Base-by-base conservation (phyloP, 2,888 invertebrate species). In the Phyllotreta striolata region DNA sequence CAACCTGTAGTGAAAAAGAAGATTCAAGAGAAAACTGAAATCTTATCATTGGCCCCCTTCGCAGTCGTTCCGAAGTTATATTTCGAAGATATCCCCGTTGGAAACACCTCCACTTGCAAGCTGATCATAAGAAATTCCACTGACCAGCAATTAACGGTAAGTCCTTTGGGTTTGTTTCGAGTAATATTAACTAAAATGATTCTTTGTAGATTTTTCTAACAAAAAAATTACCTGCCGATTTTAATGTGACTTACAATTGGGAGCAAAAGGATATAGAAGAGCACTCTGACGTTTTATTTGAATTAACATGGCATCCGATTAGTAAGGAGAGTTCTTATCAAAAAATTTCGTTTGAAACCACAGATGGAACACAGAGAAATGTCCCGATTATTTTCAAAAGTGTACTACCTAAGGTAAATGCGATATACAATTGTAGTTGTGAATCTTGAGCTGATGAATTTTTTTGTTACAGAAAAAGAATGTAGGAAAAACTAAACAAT, bases 11-110 rank as follows among this genome's bases (percentile, higher is more conserved):
- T 24, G 1, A 24, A 24, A 24, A 24, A 24, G 24, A 24, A 24
- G 24, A 24, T 24, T 24, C 24, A 24, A 24, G 84, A 85, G 69
- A 84, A 85, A 77, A 78, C 81, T 14, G 83, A 85, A 37, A 79
- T 83, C 47, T 83, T 90, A 9, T 78, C 85, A 47, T 82, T 90
- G 72, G 89, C 87, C 8, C 89, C 90, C 1, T 91, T 91, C 80
- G 84, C 87, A n/a, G 81, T 84, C 60, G 86, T 86, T 70, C 87
- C 90, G 2, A 88, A 87, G 81, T 84, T 90, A 12, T 83, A 85
- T n/a, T 90, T 90, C 74, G 88, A 89, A 67, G 84, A 89, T 83
- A 85, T 90, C 61, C 80, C 84, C 5, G 81, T 89, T 61, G 86
- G 88, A 10, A 82, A 84, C 46, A 80, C 83, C 8, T 85, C 85